A percentile compares a stretch with the other conserved stretches of the same genome.
Conservation (phyloP, 2,888 invertebrate genomes). For the Mythimna albipuncta region DNA sequence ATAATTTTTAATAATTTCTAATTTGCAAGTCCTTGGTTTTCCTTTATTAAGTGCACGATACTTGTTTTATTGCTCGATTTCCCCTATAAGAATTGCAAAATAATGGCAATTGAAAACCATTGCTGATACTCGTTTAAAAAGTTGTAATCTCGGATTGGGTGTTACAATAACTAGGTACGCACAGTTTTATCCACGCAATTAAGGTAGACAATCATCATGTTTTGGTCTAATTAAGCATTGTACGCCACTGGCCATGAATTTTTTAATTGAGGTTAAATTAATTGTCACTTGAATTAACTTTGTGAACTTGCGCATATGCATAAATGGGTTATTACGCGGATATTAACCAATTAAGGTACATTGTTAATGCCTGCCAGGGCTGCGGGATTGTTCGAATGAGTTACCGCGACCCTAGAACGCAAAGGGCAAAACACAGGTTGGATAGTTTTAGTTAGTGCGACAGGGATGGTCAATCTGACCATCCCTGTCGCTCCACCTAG, state of each 20-base stretch:
- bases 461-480: too few relatives aligned
- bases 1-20: neutral
- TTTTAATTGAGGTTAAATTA: slow-evolving; percentile 87
- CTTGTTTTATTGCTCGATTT: neutral
- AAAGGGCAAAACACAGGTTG: too few relatives aligned
- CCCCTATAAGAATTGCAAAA: neutral
- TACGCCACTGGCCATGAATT: slow-evolving; percentile 72
- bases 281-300: slow-evolving; percentile 82
- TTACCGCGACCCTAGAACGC: too few relatives aligned
- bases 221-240: slow-evolving; percentile 65
- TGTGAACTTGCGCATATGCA: slow-evolving; percentile 69
- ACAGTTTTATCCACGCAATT: slow-evolving; percentile 15
- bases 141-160: neutral
- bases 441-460: too few relatives aligned
- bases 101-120: neutral
- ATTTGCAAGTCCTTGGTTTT: neutral
- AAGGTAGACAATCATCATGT: slow-evolving; percentile 50
- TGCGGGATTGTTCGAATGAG: neutral
- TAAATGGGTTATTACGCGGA: slow-evolving; percentile 55
- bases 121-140: slow-evolving; percentile 7
- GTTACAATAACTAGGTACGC: slow-evolving; percentile 13
- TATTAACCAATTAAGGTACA: slow-evolving; percentile 57
- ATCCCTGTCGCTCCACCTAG: too few relatives aligned
- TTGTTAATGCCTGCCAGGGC: slow-evolving; percentile 16
- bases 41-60: neutral